These are phyloP conservation scores for Camponotus vicinus DNA, from an alignment of 1,140 invertebrate genomes.

Conservation along the genomic window DNA sequence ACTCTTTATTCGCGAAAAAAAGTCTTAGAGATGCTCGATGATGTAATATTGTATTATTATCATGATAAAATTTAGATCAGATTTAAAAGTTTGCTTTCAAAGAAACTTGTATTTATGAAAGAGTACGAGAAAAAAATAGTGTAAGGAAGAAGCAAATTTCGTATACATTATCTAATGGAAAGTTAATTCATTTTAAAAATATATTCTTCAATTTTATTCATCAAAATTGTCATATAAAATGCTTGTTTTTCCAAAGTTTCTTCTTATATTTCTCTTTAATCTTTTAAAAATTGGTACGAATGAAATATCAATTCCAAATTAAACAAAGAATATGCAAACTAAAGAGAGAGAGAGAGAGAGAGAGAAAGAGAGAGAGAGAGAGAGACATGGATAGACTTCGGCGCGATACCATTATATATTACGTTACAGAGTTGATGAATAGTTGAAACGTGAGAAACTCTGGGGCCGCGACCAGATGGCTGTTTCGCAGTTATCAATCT, in stretches of 20 bases:
- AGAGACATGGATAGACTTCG: too few species aligned
- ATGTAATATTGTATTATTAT: background rate
- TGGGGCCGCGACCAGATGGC: background rate
- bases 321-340: background rate
- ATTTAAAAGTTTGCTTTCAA: background rate
- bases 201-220: background rate
- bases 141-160: background rate
- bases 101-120: too few species aligned
- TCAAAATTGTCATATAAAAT: background rate
- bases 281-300: background rate
- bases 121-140: too few species aligned
- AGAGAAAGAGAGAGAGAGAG: too few species aligned
- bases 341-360: too few species aligned
- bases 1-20: background rate
- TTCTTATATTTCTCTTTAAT: background rate
- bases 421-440: constrained; percentile 54
- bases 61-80: background rate
- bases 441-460: constrained; percentile 7
- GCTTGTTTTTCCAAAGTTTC: too few species aligned
- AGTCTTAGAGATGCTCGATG: background rate
- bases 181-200: background rate
- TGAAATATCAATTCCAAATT: background rate
- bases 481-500: constrained; percentile 22
- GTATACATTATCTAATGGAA: background rate
- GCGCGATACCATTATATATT: background rate